Percentiles rank a stretch among this genome's conserved stretches.
Evolutionary conservation across 2,888 invertebrate species (phyloP).

Genomic region (Schizotus pectinicornis): DNA sequence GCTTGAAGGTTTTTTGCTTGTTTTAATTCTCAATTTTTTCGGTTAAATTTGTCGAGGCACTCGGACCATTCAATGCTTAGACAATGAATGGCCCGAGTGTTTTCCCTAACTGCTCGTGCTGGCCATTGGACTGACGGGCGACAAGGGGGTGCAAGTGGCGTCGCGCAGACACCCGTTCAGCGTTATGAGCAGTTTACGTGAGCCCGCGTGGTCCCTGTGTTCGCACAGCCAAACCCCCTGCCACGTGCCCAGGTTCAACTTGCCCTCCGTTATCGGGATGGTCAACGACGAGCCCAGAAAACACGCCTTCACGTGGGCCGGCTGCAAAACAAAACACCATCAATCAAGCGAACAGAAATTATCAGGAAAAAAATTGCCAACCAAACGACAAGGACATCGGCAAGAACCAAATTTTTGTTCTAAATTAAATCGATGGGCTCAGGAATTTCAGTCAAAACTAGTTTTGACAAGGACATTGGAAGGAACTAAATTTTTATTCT

Average conservation of each 20-base stretch:
- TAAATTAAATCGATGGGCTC: no score
- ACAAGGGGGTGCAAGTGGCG: constrained; percentile 84
- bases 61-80: constrained; percentile 59
- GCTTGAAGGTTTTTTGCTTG: constrained; percentile 20
- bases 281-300: constrained; percentile 94
- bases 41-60: constrained; percentile 37
- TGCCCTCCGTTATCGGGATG: constrained; percentile 95
- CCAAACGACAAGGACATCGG: no score
- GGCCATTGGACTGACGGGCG: constrained; percentile 83
- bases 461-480: no score
- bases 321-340: constrained; percentile 65
- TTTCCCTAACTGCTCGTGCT: constrained; percentile 92
- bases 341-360: no score
- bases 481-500: no score
- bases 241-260: constrained; percentile 95
- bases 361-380: no score
- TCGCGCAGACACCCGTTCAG: constrained; percentile 89
- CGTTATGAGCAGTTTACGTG: constrained; percentile 83
- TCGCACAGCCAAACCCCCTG: constrained; percentile 99
- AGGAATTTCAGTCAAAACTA: no score
- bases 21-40: constrained; percentile 14
- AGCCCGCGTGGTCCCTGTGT: constrained; percentile 95
- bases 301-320: constrained; percentile 96
- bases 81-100: constrained; percentile 61
- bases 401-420: no score